Evolutionary conservation across 1,140 invertebrate species (phyloP).

Genomic region (Anthonomus grandis): DNA sequence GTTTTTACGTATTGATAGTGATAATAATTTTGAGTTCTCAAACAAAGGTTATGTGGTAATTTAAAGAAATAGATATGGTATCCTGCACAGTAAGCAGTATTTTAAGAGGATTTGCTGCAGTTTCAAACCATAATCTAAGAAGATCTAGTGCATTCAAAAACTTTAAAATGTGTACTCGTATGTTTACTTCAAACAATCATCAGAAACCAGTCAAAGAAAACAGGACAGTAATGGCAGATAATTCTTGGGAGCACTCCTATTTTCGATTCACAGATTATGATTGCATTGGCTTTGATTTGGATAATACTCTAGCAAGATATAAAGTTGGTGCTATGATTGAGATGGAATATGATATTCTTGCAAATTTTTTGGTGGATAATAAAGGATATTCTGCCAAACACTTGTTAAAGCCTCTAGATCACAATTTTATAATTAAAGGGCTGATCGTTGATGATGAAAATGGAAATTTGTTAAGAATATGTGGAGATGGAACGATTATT

Average conservation of each 20-base stretch:
- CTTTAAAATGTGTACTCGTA: too few relatives aligned
- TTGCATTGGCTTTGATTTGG: conserved; percentile 77
- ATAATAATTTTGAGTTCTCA: too few relatives aligned
- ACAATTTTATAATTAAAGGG: conserved; percentile 71
- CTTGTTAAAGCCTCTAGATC: conserved; percentile 54
- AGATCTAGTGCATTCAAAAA: neutral
- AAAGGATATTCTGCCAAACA: conserved; percentile 58
- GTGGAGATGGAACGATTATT: conserved; percentile 59
- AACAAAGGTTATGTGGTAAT: too few relatives aligned
- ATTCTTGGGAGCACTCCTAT: too few relatives aligned
- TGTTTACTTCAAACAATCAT: too few relatives aligned
- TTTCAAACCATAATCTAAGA: neutral
- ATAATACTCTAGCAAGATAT: conserved; percentile 70
- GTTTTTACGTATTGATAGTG: too few relatives aligned
- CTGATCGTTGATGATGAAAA: conserved; percentile 69
- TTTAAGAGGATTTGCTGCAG: neutral
- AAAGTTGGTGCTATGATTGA: conserved; percentile 61
- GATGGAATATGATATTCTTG: conserved; percentile 62
- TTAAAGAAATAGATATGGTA: conserved; percentile 1
- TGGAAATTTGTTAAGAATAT: conserved; percentile 70
- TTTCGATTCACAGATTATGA: conserved; percentile 66
- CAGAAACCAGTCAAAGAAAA: neutral
- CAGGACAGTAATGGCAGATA: too few relatives aligned
- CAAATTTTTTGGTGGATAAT: conserved; percentile 60
- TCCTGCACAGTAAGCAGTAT: neutral